A percentile compares a stretch with the other conserved stretches of the same genome.
Conservation (phyloP, 2,888 invertebrate species). For the Sinohyriopsis cumingii region DNA sequence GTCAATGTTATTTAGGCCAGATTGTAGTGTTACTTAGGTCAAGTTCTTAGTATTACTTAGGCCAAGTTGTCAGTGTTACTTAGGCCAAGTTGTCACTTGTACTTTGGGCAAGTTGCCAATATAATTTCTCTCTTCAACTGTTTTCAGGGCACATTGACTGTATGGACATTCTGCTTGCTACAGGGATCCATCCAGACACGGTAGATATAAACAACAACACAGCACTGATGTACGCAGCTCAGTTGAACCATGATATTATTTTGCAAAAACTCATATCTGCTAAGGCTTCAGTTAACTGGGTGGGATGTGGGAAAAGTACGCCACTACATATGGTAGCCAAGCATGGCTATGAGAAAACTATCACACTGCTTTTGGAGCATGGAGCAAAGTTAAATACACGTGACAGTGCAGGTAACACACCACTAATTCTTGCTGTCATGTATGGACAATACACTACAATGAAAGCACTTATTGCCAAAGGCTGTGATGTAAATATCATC, state of each 20-base stretch:
- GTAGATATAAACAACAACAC: constrained; percentile 39
- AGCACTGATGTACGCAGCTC: constrained; percentile 46
- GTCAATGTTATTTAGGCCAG: too few relatives aligned
- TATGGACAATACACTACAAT: constrained; percentile 44
- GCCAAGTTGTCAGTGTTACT: too few relatives aligned
- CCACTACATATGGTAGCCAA: constrained; percentile 59
- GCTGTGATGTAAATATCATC: constrained; percentile 49
- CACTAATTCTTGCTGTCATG: constrained; percentile 58
- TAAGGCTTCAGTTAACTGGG: constrained; percentile 34
- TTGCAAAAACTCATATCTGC: constrained; percentile 33
- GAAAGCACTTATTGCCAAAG: constrained; percentile 35
- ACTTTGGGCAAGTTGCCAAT: too few relatives aligned
- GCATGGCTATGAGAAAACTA: constrained; percentile 45
- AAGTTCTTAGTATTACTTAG: too few relatives aligned
- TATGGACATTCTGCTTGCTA: constrained; percentile 42
- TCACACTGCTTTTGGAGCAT: constrained; percentile 43
- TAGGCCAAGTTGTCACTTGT: too few relatives aligned
- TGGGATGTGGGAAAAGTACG: constrained; percentile 29
- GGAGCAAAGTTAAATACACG: constrained; percentile 49
- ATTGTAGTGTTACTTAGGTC: too few relatives aligned
- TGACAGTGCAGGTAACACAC: constrained; percentile 58
- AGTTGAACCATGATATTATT: constrained; percentile 30
- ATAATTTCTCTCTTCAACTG: too few relatives aligned
- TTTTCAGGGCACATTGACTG: constrained; percentile 30
- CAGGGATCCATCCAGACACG: constrained; percentile 31